These are phyloP conservation scores for Drosophila neotestacea DNA, from an alignment of 2,888 invertebrate species.

Conservation along the genomic window DNA sequence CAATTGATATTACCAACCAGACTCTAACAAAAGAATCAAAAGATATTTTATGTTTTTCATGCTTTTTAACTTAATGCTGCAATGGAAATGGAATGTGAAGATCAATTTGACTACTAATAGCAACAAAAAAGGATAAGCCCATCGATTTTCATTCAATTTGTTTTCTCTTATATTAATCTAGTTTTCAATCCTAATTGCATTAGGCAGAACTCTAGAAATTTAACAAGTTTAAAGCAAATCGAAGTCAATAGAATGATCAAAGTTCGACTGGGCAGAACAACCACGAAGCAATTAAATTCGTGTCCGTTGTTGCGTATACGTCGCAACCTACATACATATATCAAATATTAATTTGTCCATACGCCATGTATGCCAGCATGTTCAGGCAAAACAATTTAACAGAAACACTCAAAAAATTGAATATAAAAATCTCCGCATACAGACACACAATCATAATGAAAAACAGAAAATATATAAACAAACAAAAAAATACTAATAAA, in stretches of 20 bases:
- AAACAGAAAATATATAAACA: slow-evolving; percentile 22
- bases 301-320: slow-evolving; percentile 31
- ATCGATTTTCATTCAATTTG: no score
- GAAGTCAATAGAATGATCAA: slow-evolving; percentile 12
- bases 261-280: neutral
- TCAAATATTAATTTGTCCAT: slow-evolving; percentile 55
- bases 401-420: slow-evolving; percentile 11
- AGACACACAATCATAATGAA: slow-evolving; percentile 21
- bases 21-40: neutral
- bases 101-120: neutral
- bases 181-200: neutral
- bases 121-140: neutral
- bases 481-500: slow-evolving; percentile 14
- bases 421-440: slow-evolving; percentile 15
- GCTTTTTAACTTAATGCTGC: neutral
- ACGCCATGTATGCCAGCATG: slow-evolving; percentile 31
- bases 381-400: slow-evolving; percentile 41
- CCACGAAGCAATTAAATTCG: slow-evolving; percentile 23
- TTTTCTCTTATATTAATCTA: no score
- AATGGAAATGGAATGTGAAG: no score
- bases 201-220: neutral
- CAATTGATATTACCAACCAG: neutral
- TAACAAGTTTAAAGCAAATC: neutral
- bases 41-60: neutral
- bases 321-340: slow-evolving; percentile 18